These are phyloP conservation scores for Podarcis raffonei DNA, from an alignment of 2,113 vertebrate species.

Conservation along the genomic window DNA sequence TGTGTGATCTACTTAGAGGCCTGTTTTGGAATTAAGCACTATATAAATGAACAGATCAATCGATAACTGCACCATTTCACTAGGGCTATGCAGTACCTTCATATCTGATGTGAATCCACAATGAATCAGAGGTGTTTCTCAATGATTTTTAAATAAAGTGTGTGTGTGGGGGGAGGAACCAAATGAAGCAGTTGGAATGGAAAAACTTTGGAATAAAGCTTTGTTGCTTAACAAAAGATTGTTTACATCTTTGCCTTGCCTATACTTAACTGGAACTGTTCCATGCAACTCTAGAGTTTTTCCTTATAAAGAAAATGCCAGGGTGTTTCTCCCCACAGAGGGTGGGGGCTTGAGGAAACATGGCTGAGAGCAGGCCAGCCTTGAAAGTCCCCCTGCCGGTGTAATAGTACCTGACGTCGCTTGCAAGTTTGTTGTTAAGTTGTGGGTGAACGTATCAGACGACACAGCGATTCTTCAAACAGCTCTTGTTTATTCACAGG, in stretches of 20 bases:
- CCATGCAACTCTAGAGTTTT: background rate
- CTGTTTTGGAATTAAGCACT: no score
- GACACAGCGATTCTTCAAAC: no score
- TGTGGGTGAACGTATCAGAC: no score
- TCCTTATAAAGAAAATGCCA: no score
- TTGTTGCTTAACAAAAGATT: background rate
- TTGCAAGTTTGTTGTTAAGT: background rate
- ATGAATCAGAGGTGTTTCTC: background rate
- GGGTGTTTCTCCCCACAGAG: no score
- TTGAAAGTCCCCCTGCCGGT: no score
- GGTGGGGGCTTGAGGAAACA: background rate
- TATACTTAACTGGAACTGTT: background rate
- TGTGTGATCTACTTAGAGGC: no score
- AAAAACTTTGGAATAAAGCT: background rate
- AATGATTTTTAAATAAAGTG: background rate
- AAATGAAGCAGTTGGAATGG: background rate
- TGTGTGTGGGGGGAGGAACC: background rate
- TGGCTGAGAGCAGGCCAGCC: background rate
- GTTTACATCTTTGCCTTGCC: background rate
- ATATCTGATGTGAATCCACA: background rate
- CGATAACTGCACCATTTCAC: no score
- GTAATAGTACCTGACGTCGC: background rate
- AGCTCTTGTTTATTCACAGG: no score
- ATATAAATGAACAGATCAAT: no score
- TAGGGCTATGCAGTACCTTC: background rate